Evolutionary conservation across 1,140 invertebrate species (phyloP).

Genomic region (Augochlora pura): DNA sequence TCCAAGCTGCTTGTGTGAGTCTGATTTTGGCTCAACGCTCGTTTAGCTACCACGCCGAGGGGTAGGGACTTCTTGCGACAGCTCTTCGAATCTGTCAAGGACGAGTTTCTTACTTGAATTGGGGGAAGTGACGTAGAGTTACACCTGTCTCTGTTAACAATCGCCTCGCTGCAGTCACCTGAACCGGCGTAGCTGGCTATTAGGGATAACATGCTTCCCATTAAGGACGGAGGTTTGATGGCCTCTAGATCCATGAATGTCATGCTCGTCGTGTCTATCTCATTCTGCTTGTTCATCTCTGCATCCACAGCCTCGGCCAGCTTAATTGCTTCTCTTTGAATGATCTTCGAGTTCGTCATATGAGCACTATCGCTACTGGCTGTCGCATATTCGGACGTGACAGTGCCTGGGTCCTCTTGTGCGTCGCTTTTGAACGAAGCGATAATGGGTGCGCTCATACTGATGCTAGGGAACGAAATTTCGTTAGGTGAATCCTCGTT

Average conservation of each 20-base stretch:
- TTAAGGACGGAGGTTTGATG: conserved; percentile 89
- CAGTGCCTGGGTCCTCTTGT: conserved; percentile 57
- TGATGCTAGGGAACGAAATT: conserved; percentile 89
- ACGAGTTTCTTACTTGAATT: conserved; percentile 34
- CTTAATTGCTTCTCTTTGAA: conserved; percentile 87
- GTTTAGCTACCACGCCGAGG: conserved; percentile 84
- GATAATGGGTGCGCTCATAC: conserved; percentile 85
- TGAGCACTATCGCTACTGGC: conserved; percentile 44
- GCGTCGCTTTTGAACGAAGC: conserved; percentile 85
- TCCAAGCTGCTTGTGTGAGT: conserved; percentile 83
- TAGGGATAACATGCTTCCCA: conserved; percentile 84
- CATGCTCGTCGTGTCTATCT: conserved; percentile 71
- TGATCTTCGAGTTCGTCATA: conserved; percentile 85
- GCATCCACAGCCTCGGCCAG: conserved; percentile 85
- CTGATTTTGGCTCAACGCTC: conserved; percentile 82
- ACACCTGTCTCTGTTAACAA: conserved; percentile 70
- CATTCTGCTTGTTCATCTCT: conserved; percentile 82
- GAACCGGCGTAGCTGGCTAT: conserved; percentile 81
- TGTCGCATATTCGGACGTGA: conserved; percentile 47
- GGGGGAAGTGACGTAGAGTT: conserved; percentile 67
- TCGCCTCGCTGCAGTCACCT: conserved; percentile 51
- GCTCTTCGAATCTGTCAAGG: conserved; percentile 66
- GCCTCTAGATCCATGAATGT: conserved; percentile 86
- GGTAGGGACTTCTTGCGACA: conserved; percentile 85
- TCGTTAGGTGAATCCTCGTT: conserved; percentile 88